Base-by-base conservation (phyloP, 1,140 invertebrate genomes). In the Streblospio benedicti region DNA sequence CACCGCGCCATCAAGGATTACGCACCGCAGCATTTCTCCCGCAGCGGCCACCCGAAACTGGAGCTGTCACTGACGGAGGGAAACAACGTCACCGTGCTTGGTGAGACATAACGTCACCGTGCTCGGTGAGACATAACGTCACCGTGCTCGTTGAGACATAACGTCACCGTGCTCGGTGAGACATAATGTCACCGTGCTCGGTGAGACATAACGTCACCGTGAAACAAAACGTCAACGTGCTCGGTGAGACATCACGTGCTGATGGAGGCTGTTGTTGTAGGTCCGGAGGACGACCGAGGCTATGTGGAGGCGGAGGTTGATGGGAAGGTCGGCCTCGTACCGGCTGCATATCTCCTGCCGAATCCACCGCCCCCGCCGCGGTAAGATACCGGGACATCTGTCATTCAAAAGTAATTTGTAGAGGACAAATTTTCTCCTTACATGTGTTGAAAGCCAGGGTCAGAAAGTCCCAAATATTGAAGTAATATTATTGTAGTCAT, bases 281-380 rank as follows among this genome's bases (percentile, higher is more conserved):
- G 71, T 33, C 62, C 65, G 12, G 55, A 67, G 44, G 67, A 71
- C 56, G 61, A 63, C 2, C 62, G 58, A 47, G 72, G 72, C 23
- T 74, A 74, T 55, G 70, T 63, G 63, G 66, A 71, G 55, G 71
- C 67, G 45, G 69, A 68, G 52, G 66, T 69, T 1, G 67, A 68
- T 25, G 71, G 71, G 27, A 55, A 61, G 35, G 54, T 59, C 23
- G 70, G 71, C n/a, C 60, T 74, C 20, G 72, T 74, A 5, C 72
- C 72, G 9, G 65, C 66, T 49, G 63, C 57, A 18, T 71, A 72
- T 45, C 56, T 74, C 16, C 66, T 68, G 35, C 66, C 38, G 20
- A 25, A 20, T 23, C 35, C 35, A 47, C 5, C 45, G 2, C 30
- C 45, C 45, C n/a, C 45, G 23, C 45, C 9, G 23, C 9, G n/a